Evolutionary conservation across 2,113 vertebrate genomes (phyloP).

Genomic region (Martes martes): DNA sequence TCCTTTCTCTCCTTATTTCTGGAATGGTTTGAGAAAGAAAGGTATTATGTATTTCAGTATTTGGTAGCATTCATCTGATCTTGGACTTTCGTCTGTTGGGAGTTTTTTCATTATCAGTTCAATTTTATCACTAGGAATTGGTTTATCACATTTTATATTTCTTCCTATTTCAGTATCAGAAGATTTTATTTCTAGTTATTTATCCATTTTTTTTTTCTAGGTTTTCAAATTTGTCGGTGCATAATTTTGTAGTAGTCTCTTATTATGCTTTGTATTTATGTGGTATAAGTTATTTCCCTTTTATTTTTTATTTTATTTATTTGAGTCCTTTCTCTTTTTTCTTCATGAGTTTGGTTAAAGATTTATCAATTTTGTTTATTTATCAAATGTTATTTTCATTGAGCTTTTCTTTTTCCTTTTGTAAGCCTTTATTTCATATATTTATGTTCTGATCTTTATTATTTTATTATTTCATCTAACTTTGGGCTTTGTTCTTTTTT

Average conservation of each 20-base stretch:
- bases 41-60: not conserved
- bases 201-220: not conserved
- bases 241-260: not conserved
- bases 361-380: not conserved
- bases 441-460: not conserved
- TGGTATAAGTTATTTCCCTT: not conserved
- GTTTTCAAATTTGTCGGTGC: not conserved
- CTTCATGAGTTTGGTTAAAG: not conserved
- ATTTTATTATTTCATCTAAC: not conserved
- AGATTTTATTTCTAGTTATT: not conserved
- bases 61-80: not conserved
- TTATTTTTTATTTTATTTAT: not conserved
- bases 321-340: not conserved
- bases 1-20: not conserved
- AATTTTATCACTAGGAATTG: not conserved
- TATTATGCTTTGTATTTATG: not conserved
- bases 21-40: not conserved
- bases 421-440: not conserved
- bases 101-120: not conserved
- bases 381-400: not conserved
- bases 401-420: not conserved
- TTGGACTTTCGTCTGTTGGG: not conserved
- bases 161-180: not conserved
- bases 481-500: not conserved
- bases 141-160: not conserved